A percentile compares a stretch with the other conserved stretches of the same genome.
Conservation (phyloP, 92 coral and sea anemone species). For the Chrysogorgia sp. region DNA sequence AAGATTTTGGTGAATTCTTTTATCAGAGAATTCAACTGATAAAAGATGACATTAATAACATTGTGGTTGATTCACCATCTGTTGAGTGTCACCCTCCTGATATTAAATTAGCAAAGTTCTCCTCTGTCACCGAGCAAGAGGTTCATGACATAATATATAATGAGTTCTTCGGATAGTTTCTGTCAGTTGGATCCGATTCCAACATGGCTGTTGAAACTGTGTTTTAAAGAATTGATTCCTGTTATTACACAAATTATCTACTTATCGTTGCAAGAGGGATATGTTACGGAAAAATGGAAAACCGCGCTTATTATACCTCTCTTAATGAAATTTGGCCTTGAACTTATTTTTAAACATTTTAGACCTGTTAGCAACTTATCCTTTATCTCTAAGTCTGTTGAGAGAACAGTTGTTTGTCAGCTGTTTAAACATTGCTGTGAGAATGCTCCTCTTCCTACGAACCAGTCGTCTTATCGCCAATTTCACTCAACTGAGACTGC, state of each 20-base stretch:
- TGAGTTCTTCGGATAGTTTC: conserved; percentile 35
- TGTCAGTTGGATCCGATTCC: conserved; percentile 65
- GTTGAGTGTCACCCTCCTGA: conserved; percentile 32
- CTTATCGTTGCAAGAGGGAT: no score
- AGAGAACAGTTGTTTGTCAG: conserved; percentile 41
- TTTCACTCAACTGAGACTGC: no score
- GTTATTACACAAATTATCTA: no score
- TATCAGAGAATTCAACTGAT: background rate
- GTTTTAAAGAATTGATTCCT: no score
- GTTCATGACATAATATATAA: conserved; percentile 38
- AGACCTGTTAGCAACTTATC: no score
- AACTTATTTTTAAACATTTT: conserved; percentile 27
- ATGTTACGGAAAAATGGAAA: conserved; percentile 58
- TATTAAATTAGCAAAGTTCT: conserved; percentile 11
- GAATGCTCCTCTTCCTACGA: no score
- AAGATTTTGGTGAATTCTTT: conserved; percentile 7
- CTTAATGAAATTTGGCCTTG: conserved; percentile 49
- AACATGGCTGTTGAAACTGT: conserved; percentile 50
- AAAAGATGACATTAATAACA: background rate
- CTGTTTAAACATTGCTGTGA: no score
- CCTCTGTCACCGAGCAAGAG: conserved; percentile 37
- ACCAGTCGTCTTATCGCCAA: no score
- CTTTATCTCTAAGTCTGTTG: conserved; percentile 41
- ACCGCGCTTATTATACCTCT: conserved; percentile 47
- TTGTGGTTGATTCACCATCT: conserved; percentile 18